Evolutionary conservation across 2,888 invertebrate species (phyloP).

Genomic region (Hirtodrosophila alboralis): DNA sequence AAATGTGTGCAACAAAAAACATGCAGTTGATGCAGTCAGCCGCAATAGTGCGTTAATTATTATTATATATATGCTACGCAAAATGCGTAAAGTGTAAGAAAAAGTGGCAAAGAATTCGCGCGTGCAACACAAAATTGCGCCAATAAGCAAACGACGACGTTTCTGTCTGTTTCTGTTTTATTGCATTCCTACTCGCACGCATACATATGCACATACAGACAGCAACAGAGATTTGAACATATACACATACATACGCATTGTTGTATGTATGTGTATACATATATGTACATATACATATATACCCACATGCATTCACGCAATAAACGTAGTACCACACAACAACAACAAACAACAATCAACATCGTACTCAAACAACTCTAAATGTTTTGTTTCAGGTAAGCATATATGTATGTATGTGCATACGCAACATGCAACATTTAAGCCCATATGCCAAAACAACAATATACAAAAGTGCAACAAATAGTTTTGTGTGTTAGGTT

Average conservation of each 20-base stretch:
- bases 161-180: slow-evolving; percentile 70
- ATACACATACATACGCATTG: slow-evolving; percentile 34
- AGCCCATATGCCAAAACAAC: too few species aligned
- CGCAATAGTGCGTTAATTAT: slow-evolving; percentile 31
- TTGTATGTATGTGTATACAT: slow-evolving; percentile 45
- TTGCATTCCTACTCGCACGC: slow-evolving; percentile 70
- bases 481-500: slow-evolving; percentile 21
- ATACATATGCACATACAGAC: slow-evolving; percentile 33
- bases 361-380: slow-evolving; percentile 42
- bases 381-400: slow-evolving; percentile 70
- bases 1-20: slow-evolving; percentile 66
- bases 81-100: slow-evolving; percentile 28
- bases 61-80: slow-evolving; percentile 12
- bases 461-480: slow-evolving; percentile 48
- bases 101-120: slow-evolving; percentile 47
- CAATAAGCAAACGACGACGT: slow-evolving; percentile 71
- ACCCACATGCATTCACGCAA: slow-evolving; percentile 67
- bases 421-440: slow-evolving; percentile 4
- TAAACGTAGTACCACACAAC: slow-evolving; percentile 56
- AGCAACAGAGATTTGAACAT: slow-evolving; percentile 57
- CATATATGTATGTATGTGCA: too few species aligned
- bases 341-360: slow-evolving; percentile 55
- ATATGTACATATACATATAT: slow-evolving; percentile 49
- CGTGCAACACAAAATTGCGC: slow-evolving; percentile 77
- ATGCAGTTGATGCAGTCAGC: slow-evolving; percentile 43